phyloP scores from a whole-genome alignment of 53 echinoderm and acorn worm species.

The Antedon mediterranea region DNA sequence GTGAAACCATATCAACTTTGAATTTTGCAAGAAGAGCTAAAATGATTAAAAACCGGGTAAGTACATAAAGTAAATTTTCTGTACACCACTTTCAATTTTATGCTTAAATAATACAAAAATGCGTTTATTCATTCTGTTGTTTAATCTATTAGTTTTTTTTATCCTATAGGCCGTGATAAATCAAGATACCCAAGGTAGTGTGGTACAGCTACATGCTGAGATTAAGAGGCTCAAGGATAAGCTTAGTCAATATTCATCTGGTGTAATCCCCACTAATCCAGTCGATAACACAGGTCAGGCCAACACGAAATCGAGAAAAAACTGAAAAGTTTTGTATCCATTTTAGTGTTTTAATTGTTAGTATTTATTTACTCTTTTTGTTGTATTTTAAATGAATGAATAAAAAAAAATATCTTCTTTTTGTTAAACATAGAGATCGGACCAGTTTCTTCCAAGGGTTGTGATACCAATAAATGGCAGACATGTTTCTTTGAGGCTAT shows the following conservation, averaged over 20 bases:
- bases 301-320: too few relatives aligned
- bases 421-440: background rate
- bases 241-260: constrained; percentile 13
- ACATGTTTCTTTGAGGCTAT: constrained; percentile 74
- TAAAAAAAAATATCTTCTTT: background rate
- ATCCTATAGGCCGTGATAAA: constrained; percentile 70
- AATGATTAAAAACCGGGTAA: constrained; percentile 97
- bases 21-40: constrained; percentile 94
- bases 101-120: too few relatives aligned
- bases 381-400: too few relatives aligned
- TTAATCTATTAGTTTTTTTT: background rate
- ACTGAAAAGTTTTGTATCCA: too few relatives aligned
- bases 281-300: background rate
- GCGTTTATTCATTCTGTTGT: too few relatives aligned
- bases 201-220: constrained; percentile 68
- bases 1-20: constrained; percentile 84
- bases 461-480: constrained; percentile 41
- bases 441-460: background rate
- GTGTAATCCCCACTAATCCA: constrained; percentile 9
- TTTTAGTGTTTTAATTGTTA: too few relatives aligned
- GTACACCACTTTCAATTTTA: too few relatives aligned
- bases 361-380: too few relatives aligned
- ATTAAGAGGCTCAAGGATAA: constrained; percentile 66
- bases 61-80: too few relatives aligned
- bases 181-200: constrained; percentile 85